These are phyloP conservation scores for Craseonycteris thonglongyai DNA, from an alignment of 2,113 vertebrate species.

Conservation along the genomic window DNA sequence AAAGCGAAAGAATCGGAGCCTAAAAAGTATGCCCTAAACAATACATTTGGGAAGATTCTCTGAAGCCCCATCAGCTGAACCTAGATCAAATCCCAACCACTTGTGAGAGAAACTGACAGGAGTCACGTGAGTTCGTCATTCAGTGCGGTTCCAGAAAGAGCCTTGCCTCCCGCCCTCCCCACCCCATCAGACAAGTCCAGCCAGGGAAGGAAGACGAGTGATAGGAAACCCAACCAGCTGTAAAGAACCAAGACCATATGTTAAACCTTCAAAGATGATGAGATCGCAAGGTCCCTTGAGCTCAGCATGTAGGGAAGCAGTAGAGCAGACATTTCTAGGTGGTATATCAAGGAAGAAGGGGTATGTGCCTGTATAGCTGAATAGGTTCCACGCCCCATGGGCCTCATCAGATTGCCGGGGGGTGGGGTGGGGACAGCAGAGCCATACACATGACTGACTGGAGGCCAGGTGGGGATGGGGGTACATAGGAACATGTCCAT, in stretches of 20 bases:
- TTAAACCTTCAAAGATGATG: background rate
- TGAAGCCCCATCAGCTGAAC: background rate
- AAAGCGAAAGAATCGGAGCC: background rate
- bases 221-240: background rate
- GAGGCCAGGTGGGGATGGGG: background rate
- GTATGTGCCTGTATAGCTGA: background rate
- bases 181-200: background rate
- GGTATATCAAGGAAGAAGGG: background rate
- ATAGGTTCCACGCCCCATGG: background rate
- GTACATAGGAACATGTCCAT: rapidly evolving
- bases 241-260: background rate
- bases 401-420: no score
- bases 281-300: background rate
- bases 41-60: background rate
- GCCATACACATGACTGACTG: background rate
- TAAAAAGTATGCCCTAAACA: background rate
- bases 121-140: background rate
- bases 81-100: background rate
- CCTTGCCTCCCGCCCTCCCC: background rate
- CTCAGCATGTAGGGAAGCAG: background rate
- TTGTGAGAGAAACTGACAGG: background rate
- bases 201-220: background rate
- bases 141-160: background rate
- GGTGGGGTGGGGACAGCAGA: rapidly evolving
- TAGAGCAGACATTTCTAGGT: background rate